These are phyloP conservation scores for Mellivora capensis DNA, from an alignment of 2,113 vertebrate species.

Conservation along the genomic window DNA sequence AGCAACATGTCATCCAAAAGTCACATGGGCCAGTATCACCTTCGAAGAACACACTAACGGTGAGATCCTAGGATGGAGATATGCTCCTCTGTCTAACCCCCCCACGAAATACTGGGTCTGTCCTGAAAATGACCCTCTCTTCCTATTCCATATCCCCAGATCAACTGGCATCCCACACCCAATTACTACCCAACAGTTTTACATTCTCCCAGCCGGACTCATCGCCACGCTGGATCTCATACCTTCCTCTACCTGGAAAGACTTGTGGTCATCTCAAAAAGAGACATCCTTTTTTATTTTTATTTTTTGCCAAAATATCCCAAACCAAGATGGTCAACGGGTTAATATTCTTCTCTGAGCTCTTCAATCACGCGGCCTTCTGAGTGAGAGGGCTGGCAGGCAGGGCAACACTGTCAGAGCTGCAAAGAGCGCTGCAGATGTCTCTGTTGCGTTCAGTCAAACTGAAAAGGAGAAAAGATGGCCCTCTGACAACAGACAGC, in stretches of 20 bases:
- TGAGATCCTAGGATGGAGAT: not conserved
- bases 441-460: constrained; percentile 44
- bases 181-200: not conserved
- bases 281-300: not conserved
- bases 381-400: constrained; percentile 19
- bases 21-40: not conserved
- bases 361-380: not conserved
- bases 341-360: not conserved
- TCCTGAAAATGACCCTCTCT: not conserved
- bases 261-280: not conserved
- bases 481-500: constrained; percentile 69
- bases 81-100: not conserved
- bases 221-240: not conserved
- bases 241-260: not conserved
- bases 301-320: not conserved
- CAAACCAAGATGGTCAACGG: not conserved
- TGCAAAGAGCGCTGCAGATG: constrained; percentile 37
- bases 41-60: not conserved
- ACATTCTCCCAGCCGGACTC: not conserved
- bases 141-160: not conserved
- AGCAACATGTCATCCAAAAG: not conserved
- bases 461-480: constrained; percentile 53
- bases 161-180: not conserved
- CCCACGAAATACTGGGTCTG: not conserved
- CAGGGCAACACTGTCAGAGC: constrained; percentile 38